These are phyloP conservation scores for Danio kyathit DNA, from an alignment of 2,797 vertebrate species.

Conservation along the genomic window DNA sequence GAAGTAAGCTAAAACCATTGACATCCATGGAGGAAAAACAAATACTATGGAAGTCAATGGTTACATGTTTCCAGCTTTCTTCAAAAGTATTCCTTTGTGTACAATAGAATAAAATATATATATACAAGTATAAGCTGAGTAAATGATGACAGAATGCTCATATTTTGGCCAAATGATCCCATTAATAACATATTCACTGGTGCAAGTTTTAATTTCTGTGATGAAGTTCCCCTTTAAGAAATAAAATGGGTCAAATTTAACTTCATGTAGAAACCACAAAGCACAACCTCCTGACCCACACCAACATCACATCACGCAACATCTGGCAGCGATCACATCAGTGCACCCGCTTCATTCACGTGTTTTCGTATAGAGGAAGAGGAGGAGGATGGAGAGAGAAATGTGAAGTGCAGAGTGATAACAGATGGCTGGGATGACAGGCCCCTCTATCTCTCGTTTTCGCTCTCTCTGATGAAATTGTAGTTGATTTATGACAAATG, in stretches of 20 bases:
- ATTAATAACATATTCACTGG: too few species aligned
- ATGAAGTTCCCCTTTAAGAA: not conserved
- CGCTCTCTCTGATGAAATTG: slow-evolving; percentile 83
- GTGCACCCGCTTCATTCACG: not conserved
- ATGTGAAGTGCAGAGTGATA: slow-evolving; percentile 74
- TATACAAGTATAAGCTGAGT: too few species aligned
- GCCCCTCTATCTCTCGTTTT: slow-evolving; percentile 62
- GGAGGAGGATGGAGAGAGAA: slow-evolving; percentile 52
- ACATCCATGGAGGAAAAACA: not conserved
- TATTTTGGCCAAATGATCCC: too few species aligned
- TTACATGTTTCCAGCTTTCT: too few species aligned
- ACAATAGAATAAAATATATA: too few species aligned
- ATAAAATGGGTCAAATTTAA: not conserved
- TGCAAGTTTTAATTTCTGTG: too few species aligned
- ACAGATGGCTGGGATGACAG: slow-evolving; percentile 78
- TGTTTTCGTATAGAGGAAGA: slow-evolving; percentile 23
- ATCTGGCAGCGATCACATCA: slow-evolving; percentile 18
- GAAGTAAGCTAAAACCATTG: not conserved
- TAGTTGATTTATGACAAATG: slow-evolving; percentile 95
- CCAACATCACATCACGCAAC: slow-evolving; percentile 15
- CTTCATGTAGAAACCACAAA: not conserved
- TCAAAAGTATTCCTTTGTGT: too few species aligned
- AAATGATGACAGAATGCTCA: too few species aligned
- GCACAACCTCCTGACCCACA: not conserved
- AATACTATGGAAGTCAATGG: too few species aligned